Evolutionary conservation across 2,797 vertebrate species (phyloP).

Genomic region (Bucorvus abyssinicus): DNA sequence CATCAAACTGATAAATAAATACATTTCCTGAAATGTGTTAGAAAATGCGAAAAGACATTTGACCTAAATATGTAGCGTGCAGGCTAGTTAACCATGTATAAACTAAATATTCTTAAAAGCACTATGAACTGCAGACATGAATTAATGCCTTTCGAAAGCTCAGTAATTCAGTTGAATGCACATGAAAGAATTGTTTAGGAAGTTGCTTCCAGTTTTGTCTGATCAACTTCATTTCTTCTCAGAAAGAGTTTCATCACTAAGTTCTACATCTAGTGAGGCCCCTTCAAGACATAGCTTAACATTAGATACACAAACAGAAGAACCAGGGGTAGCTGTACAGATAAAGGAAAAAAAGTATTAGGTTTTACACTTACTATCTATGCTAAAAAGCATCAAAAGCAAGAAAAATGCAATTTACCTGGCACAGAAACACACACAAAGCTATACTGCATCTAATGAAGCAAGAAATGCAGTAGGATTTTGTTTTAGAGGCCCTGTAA

Average conservation of each 20-base stretch:
- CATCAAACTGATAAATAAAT: slow-evolving; percentile 14
- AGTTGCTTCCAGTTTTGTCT: slow-evolving; percentile 42
- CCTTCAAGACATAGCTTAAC: slow-evolving; percentile 50
- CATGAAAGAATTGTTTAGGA: neutral
- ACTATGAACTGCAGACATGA: neutral
- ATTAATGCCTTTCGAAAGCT: slow-evolving; percentile 36
- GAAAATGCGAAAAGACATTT: slow-evolving; percentile 37
- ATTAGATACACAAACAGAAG: slow-evolving; percentile 45
- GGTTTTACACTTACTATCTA: neutral
- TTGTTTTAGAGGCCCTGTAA: neutral
- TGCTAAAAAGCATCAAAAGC: neutral
- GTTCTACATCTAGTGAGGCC: neutral
- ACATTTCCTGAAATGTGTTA: slow-evolving; percentile 48
- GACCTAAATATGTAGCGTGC: slow-evolving; percentile 37
- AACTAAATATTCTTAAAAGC: neutral
- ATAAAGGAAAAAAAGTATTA: neutral
- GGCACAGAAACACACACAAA: neutral
- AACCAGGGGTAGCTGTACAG: slow-evolving; percentile 60
- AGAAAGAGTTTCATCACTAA: slow-evolving; percentile 23
- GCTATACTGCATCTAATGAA: neutral
- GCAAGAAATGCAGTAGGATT: neutral
- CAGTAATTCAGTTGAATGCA: slow-evolving; percentile 10
- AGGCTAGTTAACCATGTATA: neutral
- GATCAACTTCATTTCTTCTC: slow-evolving; percentile 63
- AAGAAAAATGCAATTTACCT: neutral